Evolutionary conservation across 2,797 vertebrate genomes (phyloP).

Genomic region (Miichthys miiuy): DNA sequence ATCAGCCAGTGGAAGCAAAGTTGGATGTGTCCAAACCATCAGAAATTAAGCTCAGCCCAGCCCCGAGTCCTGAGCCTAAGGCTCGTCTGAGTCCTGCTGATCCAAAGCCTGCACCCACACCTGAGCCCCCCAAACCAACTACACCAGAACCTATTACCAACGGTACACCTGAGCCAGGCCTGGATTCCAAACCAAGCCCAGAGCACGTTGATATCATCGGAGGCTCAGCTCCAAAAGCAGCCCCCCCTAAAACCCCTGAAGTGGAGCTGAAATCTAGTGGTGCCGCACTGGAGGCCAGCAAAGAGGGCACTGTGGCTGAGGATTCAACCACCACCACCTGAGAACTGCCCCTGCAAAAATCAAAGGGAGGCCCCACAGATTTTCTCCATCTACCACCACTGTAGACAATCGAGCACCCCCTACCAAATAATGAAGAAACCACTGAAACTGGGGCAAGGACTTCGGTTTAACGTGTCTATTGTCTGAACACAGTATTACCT

Average conservation of each 20-base stretch:
- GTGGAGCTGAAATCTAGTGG: slow-evolving; percentile 74
- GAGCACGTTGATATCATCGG: slow-evolving; percentile 65
- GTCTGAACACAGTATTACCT: slow-evolving; percentile 72
- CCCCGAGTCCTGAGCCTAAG: slow-evolving; percentile 75
- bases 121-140: slow-evolving; percentile 66
- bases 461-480: slow-evolving; percentile 66
- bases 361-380: slow-evolving; percentile 66
- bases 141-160: slow-evolving; percentile 81
- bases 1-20: slow-evolving; percentile 66
- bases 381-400: slow-evolving; percentile 62
- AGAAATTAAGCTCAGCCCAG: slow-evolving; percentile 77
- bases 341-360: slow-evolving; percentile 55
- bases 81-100: slow-evolving; percentile 63
- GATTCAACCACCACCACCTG: slow-evolving; percentile 75
- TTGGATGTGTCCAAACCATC: slow-evolving; percentile 68
- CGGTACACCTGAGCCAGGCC: slow-evolving; percentile 75
- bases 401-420: slow-evolving; percentile 80
- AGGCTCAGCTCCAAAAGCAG: slow-evolving; percentile 64
- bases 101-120: slow-evolving; percentile 68
- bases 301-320: slow-evolving; percentile 70
- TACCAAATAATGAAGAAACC: slow-evolving; percentile 75
- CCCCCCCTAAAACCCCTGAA: slow-evolving; percentile 80
- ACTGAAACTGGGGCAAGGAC: slow-evolving; percentile 69
- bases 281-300: slow-evolving; percentile 63
- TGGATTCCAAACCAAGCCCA: slow-evolving; percentile 72